A percentile compares a stretch with the other conserved stretches of the same genome.
Conservation (phyloP, 1,140 invertebrate genomes). For the Stenopsyche tienmushanensis region DNA sequence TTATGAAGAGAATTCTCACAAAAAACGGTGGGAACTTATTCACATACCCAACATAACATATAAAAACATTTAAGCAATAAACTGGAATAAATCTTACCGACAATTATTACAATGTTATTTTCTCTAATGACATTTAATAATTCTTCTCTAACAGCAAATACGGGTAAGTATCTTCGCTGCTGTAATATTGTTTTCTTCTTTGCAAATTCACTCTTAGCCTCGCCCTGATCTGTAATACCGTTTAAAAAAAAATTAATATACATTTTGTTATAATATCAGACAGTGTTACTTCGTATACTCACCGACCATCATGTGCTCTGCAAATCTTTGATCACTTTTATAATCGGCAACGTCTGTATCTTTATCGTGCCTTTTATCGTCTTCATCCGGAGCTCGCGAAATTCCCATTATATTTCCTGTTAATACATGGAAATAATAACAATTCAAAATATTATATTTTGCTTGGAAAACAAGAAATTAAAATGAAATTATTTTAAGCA, state of each 20-base stretch:
- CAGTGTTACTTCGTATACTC: constrained; percentile 14
- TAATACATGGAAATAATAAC: constrained; percentile 15
- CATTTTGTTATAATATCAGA: neutral
- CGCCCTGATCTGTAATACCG: constrained; percentile 46
- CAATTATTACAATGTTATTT: constrained; percentile 94
- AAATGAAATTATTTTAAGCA: neutral
- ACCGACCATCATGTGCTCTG: constrained; percentile 83
- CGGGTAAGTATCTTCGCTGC: constrained; percentile 91
- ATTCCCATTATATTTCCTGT: constrained; percentile 93
- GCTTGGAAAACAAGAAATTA: neutral
- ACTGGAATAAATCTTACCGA: constrained; percentile 70
- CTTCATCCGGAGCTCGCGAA: constrained; percentile 76
- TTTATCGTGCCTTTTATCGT: constrained; percentile 61
- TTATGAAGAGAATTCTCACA: too few species aligned
- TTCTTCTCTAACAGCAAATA: constrained; percentile 94
- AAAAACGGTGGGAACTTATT: too few species aligned
- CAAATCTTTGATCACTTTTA: constrained; percentile 92
- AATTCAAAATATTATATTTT: constrained; percentile 6
- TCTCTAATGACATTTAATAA: constrained; percentile 91
- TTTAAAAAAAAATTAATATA: neutral
- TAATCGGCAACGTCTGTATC: constrained; percentile 70
- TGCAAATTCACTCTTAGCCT: constrained; percentile 87
- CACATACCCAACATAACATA: too few species aligned
- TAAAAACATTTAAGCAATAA: too few species aligned
- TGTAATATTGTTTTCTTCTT: constrained; percentile 82